These are phyloP conservation scores for Cherax destructor DNA, from an alignment of 1,140 invertebrate genomes.

Conservation along the genomic window DNA sequence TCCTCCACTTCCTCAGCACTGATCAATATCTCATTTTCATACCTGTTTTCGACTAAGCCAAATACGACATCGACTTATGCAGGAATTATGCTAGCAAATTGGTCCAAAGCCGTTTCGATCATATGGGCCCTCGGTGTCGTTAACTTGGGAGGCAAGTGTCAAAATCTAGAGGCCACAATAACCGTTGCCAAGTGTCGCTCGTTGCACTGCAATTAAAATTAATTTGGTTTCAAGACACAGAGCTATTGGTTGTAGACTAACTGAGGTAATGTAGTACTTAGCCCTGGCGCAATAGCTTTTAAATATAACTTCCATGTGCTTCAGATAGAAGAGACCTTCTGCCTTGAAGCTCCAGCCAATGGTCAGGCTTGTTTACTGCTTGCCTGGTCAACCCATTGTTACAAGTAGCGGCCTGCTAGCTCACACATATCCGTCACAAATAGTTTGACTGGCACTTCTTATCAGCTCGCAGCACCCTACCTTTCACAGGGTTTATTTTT, in stretches of 20 bases:
- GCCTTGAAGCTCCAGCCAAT: too few species aligned
- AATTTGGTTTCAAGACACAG: background rate
- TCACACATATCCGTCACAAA: too few species aligned
- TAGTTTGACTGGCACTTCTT: too few species aligned
- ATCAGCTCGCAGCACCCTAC: too few species aligned
- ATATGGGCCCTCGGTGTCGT: background rate
- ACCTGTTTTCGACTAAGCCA: background rate
- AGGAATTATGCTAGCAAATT: conserved; percentile 1
- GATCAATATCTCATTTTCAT: conserved; percentile 4
- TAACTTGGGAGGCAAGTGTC: background rate
- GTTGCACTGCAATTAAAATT: background rate
- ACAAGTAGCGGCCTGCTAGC: too few species aligned
- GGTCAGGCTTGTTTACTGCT: too few species aligned
- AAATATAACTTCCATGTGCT: too few species aligned
- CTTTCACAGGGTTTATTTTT: too few species aligned
- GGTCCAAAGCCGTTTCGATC: too few species aligned
- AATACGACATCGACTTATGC: background rate
- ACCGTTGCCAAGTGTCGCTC: background rate
- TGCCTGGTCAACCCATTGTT: too few species aligned
- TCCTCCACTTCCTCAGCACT: background rate
- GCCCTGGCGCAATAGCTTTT: too few species aligned
- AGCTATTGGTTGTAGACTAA: background rate
- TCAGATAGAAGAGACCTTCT: too few species aligned
- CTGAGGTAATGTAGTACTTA: background rate
- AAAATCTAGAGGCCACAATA: background rate